Evolutionary conservation across 2,797 vertebrate genomes (phyloP), one percentile per base, ranked within the genome.

Genomic region (Leuciscus waleckii): DNA sequence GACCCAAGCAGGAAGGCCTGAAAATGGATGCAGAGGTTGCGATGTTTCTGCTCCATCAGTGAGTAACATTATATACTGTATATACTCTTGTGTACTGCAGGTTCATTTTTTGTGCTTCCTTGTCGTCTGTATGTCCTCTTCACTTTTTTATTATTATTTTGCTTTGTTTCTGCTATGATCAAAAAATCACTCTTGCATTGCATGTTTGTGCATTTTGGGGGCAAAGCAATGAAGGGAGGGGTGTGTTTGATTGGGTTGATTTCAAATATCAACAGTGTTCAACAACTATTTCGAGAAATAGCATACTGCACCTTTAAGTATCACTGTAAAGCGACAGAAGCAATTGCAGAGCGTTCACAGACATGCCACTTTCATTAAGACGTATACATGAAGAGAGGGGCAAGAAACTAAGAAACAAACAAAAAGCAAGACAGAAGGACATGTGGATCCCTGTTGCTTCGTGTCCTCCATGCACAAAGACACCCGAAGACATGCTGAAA

Each of bases 401-500:
- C 77, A 88, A 88, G 70, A 21, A 78, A 85, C 87, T 91, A 91
- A 88, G 89, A 90, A 88, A 87, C 78, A 89, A 83, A 89, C 83
- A 82, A 67, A 63, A 76, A 69, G 74, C 68, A 67, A 81, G 26
- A 91, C 51, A 89, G 84, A 88, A 77, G 70, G 79, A 82, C 87
- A 86, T 83, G 77, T 90, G 83, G 86, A 88, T 88, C 88, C 46
- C 90, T 74, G 74, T 87, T 87, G 89, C 65, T 88, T 90, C 84
- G 86, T 90, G 87, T 83, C 90, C 91, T 89, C 90, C 94, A 94
- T 95, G 94, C 94, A 93, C 89, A 84, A 87, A 83, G 76, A 87
- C 85, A 88, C 87, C 78, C 23, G 85, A 51, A 92, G 83, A 93
- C 94, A 95, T 95, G 94, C 94, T 92, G 76, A 90, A 92, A 92